These are phyloP conservation scores for Bombus consobrinus DNA, from an alignment of 1,140 invertebrate species.

Conservation along the genomic window DNA sequence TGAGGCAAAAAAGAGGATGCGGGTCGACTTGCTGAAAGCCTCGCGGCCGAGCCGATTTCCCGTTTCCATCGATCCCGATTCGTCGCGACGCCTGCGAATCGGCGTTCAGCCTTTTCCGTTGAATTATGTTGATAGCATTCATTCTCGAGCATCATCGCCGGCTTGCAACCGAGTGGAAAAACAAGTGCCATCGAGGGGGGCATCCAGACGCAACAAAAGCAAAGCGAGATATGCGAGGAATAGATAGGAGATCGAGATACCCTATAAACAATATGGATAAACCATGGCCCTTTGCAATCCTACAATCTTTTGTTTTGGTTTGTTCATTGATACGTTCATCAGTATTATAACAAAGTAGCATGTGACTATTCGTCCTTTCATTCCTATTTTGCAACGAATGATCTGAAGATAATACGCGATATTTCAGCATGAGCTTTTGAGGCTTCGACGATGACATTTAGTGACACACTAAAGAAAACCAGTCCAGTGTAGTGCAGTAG, in stretches of 20 bases:
- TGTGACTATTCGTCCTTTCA: no score
- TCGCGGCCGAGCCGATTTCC: conserved; percentile 52
- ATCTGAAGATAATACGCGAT: no score
- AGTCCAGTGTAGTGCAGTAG: no score
- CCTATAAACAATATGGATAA: conserved; percentile 48
- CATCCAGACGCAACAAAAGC: conserved; percentile 50
- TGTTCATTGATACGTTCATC: no score
- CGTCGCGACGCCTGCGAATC: conserved; percentile 56
- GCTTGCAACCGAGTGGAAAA: conserved; percentile 49
- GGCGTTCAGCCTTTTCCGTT: conserved; percentile 31
- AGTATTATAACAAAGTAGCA: no score
- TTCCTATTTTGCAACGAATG: no score
- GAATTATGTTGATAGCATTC: conserved; percentile 64
- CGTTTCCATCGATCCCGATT: conserved; percentile 55
- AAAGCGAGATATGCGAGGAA: conserved; percentile 49
- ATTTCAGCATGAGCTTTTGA: no score
- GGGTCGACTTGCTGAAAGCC: conserved; percentile 19
- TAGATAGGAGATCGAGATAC: conserved; percentile 59
- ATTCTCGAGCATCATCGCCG: conserved; percentile 54
- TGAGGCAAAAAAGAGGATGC: conserved; percentile 44
- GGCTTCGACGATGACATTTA: no score
- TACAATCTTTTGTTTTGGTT: no score
- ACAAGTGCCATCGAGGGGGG: conserved; percentile 35
- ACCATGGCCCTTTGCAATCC: not conserved
- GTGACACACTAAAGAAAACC: no score